These are phyloP conservation scores for Patella ulyssiponensis DNA, from an alignment of 2,888 invertebrate genomes.

Conservation along the genomic window DNA sequence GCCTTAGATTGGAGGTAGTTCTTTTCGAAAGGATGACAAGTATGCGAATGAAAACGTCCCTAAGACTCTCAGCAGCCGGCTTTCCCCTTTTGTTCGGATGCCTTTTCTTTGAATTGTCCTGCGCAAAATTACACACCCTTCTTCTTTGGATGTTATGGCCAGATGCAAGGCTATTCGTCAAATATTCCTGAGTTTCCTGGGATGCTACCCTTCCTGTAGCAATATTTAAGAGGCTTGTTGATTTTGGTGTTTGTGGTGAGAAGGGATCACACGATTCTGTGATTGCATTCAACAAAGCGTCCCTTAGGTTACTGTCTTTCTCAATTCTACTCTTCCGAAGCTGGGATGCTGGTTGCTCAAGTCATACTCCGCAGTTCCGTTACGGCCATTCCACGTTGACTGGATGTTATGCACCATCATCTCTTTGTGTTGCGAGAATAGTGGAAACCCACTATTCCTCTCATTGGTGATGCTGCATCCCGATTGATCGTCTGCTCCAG, in stretches of 20 bases:
- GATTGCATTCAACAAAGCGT: conserved; percentile 4
- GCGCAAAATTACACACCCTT: background rate
- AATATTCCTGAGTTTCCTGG: background rate
- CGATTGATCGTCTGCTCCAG: conserved; percentile 30
- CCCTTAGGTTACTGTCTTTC: background rate
- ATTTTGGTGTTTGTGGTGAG: background rate
- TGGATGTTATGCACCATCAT: conserved; percentile 29
- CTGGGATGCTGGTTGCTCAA: conserved; percentile 11
- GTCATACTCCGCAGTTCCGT: conserved; percentile 23
- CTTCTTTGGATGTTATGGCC: background rate
- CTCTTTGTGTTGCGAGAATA: conserved; percentile 27
- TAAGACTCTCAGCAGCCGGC: background rate
- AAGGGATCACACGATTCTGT: background rate
- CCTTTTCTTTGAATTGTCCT: background rate
- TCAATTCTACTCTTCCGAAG: conserved; percentile 17
- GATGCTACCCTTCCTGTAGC: background rate
- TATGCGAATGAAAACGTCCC: background rate
- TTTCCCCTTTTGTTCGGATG: background rate
- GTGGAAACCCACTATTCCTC: conserved; percentile 24
- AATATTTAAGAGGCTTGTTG: background rate
- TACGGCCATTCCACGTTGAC: conserved; percentile 29
- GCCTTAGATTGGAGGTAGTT: background rate
- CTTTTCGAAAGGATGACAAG: background rate
- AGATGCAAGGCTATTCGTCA: background rate
- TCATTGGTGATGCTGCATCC: conserved; percentile 29